phyloP scores from a whole-genome alignment of 2,113 vertebrate genomes.

The Cacatua alba region DNA sequence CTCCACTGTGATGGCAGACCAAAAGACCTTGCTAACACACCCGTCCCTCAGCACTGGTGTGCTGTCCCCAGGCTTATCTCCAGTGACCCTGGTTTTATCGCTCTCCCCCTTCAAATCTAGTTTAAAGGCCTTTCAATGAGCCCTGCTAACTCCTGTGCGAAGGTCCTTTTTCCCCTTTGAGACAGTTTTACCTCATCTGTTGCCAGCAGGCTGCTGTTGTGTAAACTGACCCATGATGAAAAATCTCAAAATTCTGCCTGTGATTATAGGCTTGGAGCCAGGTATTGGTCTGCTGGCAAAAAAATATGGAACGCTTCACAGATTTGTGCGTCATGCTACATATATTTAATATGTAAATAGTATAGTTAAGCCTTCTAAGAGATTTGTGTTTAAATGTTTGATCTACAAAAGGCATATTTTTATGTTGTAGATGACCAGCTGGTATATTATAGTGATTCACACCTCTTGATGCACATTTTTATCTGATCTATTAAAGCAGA shows the following conservation, averaged over 20 bases:
- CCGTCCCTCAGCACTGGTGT: neutral
- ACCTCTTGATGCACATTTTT: neutral
- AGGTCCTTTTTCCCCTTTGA: neutral
- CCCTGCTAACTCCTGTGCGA: neutral
- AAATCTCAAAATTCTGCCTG: neutral
- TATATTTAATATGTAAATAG: neutral
- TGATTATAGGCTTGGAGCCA: too few species aligned
- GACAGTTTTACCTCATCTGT: neutral
- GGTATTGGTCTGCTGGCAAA: neutral
- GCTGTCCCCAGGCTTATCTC: neutral
- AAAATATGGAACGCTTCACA: slow-evolving; percentile 37
- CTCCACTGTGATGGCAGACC: neutral
- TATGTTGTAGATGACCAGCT: neutral
- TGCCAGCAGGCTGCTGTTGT: neutral
- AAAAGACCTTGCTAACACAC: neutral
- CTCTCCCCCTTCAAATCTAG: neutral
- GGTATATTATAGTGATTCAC: neutral
- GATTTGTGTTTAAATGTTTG: neutral
- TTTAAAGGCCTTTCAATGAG: neutral
- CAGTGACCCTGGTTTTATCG: neutral
- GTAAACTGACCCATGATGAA: neutral
- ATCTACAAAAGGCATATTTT: neutral
- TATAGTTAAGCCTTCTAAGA: neutral
- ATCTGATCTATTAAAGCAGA: neutral
- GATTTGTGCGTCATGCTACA: neutral